A percentile compares a stretch with the other conserved stretches of the same genome.
Evolutionary conservation across 2,888 invertebrate genomes (phyloP).

Genomic region (Apodemia mormo): DNA sequence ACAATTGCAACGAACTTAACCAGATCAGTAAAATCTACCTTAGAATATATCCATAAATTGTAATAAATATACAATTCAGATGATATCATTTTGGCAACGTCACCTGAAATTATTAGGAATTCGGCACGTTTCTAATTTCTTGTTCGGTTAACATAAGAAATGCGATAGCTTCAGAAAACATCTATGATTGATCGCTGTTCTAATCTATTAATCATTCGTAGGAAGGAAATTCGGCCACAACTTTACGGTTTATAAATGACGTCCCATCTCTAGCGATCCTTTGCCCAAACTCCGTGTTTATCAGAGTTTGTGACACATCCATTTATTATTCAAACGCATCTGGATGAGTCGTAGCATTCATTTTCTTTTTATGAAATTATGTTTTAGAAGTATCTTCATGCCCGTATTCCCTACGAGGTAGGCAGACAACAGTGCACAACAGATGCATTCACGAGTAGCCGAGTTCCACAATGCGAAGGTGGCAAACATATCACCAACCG

Average conservation of each 20-base stretch:
- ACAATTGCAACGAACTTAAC: too few species aligned
- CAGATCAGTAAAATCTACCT: too few species aligned
- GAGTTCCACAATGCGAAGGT: too few species aligned
- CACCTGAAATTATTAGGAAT: too few species aligned
- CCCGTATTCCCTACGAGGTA: too few species aligned
- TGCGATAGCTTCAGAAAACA: neutral
- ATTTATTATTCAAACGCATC: constrained; percentile 24
- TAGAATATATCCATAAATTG: too few species aligned
- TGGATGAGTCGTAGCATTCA: neutral
- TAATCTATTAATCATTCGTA: constrained; percentile 30
- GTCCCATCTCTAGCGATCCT: constrained; percentile 43
- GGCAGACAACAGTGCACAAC: too few species aligned
- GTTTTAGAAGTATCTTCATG: neutral
- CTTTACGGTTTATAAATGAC: constrained; percentile 56
- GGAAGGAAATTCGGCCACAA: constrained; percentile 35
- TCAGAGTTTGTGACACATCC: constrained; percentile 3
- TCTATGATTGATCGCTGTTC: constrained; percentile 27
- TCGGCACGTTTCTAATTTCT: neutral
- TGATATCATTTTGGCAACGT: too few species aligned
- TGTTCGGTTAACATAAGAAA: neutral
- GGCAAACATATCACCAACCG: too few species aligned
- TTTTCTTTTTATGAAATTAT: neutral
- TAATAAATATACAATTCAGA: too few species aligned
- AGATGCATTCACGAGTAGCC: too few species aligned
- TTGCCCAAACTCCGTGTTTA: constrained; percentile 41